phyloP scores from a whole-genome alignment of 2,797 vertebrate genomes.

The Pipistrellus pygmaeus region DNA sequence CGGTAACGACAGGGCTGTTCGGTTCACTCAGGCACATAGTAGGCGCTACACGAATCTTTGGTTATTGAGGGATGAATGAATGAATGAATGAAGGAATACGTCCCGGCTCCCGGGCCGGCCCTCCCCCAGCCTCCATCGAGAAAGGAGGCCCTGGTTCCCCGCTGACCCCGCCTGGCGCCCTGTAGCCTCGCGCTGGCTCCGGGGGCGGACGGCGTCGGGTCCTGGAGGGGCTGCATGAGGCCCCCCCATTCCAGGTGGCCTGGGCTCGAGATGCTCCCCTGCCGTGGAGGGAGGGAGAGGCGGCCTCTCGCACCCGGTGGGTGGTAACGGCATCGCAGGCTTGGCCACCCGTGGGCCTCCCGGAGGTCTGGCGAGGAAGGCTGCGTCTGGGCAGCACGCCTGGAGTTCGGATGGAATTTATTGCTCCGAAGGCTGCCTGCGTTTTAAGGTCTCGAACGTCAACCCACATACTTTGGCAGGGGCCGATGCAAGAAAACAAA shows the following conservation, averaged over 20 bases:
- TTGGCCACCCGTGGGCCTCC: not conserved
- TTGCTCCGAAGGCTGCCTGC: slow-evolving; percentile 29
- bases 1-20: not conserved
- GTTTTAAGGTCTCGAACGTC: slow-evolving; percentile 60
- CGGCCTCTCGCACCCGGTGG: not conserved
- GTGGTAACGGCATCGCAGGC: not conserved
- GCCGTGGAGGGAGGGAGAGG: not conserved
- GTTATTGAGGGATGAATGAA: not conserved
- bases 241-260: not conserved
- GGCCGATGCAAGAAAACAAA: slow-evolving; percentile 49
- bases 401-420: slow-evolving; percentile 55
- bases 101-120: not conserved
- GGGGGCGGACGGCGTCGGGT: accelerated
- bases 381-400: not conserved
- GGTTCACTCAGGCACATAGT: not conserved
- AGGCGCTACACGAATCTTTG: not conserved
- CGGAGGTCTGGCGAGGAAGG: not conserved
- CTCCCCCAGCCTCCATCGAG: not conserved
- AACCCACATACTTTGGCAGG: slow-evolving; percentile 58
- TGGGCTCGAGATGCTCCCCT: not conserved
- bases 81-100: not conserved
- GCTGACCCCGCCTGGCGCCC: accelerated
- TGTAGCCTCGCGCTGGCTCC: not conserved
- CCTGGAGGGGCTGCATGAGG: not conserved
- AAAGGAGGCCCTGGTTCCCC: not conserved